Evolutionary conservation across 2,113 vertebrate species (phyloP), one percentile per base, ranked within the genome.

Genomic region (Beaufortia kweichowensis): DNA sequence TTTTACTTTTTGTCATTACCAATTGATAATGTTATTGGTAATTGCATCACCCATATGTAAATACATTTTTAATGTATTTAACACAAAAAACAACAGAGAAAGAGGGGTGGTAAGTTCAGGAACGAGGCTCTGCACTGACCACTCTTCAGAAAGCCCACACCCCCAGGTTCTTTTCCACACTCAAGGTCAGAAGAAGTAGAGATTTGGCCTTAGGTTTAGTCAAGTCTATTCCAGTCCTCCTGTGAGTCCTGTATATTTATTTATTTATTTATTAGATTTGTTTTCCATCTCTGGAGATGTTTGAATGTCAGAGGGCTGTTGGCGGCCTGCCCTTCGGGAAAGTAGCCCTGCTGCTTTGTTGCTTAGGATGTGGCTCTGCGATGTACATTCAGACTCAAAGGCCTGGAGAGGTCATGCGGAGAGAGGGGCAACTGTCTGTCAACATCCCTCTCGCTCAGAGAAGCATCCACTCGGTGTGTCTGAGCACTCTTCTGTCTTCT

Each of bases 241-340:
- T 35, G 26, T 19, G 63, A 64, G 28, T 66, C 41, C 68, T 33
- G 19, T 28, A 24, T 66, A 68, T 75, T 77, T 77, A 31, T 80
- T 80, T 77, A 31, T 80, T 80, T 78, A 76, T 50, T 60, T 75
- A 56, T 70, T 55, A 26, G 57, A 71, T 71, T 78, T 78, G 60
- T 66, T 74, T 74, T 46, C 35, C 61, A 35, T 79, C 81, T 81
- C 75, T 46, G 35, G 71, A 73, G 76, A 64, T 69, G 33, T 77
- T 68, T 62, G 80, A 76, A 82, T 84, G 78, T 86, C 81, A 80
- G 66, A 57, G 61, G 62, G 77, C 66, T 56, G 67, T 70, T 72
- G 72, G 50, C 57, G 67, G 53, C 63, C 14, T 69, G 29, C 72
- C 67, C 63, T 59, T 28, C 1, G 28, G 57, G 61, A 53, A 63